Conservation (phyloP, 2,888 invertebrate genomes). For the Cheilosia variabilis region DNA sequence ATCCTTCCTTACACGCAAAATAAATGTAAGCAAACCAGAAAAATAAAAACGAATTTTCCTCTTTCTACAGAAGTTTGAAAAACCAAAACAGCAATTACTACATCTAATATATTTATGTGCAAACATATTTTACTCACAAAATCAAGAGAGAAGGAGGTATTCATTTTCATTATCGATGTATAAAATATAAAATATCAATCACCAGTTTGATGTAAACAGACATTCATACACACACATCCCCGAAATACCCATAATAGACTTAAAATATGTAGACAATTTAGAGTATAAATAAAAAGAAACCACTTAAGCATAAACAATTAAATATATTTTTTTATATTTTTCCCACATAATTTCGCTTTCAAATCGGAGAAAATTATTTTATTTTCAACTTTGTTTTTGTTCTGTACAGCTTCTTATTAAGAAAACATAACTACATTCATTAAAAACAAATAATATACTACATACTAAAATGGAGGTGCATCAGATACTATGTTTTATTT, state of each 20-base stretch:
- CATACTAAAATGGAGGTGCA: conserved; percentile 69
- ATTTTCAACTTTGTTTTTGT: not conserved
- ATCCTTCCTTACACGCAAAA: conserved; percentile 48
- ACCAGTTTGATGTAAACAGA: conserved; percentile 33
- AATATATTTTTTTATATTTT: conserved; percentile 61
- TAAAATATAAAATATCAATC: conserved; percentile 29
- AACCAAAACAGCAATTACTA: conserved; percentile 12
- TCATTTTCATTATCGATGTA: conserved; percentile 43
- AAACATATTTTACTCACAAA: conserved; percentile 27
- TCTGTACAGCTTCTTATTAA: conserved; percentile 46
- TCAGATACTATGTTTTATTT: conserved; percentile 56
- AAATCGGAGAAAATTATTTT: conserved; percentile 5
- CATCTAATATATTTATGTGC: conserved; percentile 34
- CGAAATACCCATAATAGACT: conserved; percentile 26
- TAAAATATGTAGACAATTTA: conserved; percentile 61
- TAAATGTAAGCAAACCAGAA: conserved; percentile 18
- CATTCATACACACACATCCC: conserved; percentile 52
- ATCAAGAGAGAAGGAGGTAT: conserved; percentile 13
- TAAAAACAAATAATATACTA: conserved; percentile 38
- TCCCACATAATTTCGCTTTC: conserved; percentile 7
- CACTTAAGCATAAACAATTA: conserved; percentile 25
- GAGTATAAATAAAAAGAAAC: conserved; percentile 25
- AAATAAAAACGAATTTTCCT: conserved; percentile 1
- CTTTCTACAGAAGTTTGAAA: not conserved
- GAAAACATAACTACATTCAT: conserved; percentile 18